Evolutionary conservation across 2,888 invertebrate genomes (phyloP).

Genomic region (Petrolisthes manimaculis): DNA sequence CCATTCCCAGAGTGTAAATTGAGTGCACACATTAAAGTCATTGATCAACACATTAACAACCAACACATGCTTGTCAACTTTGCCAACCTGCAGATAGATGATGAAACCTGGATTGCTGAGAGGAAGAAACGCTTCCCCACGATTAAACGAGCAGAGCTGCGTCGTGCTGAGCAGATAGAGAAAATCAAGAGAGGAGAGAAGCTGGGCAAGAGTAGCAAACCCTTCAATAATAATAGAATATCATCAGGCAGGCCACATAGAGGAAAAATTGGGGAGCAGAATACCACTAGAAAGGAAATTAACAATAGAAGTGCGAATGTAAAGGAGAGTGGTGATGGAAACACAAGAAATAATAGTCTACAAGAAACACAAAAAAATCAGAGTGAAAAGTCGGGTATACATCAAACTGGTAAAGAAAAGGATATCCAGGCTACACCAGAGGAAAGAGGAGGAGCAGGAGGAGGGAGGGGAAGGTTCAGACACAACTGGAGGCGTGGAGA

Average conservation of each 20-base stretch:
- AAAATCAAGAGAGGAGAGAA: conserved; percentile 50
- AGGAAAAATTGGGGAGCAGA: not conserved
- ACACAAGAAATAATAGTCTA: not conserved
- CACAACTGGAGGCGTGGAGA: conserved; percentile 3
- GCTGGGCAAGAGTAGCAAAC: conserved; percentile 42
- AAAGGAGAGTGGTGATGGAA: not conserved
- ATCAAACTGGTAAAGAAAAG: not conserved
- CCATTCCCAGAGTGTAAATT: conserved; percentile 68
- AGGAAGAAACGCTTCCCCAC: conserved; percentile 59
- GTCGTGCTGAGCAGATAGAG: conserved; percentile 54
- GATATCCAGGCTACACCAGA: not conserved
- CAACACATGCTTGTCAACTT: conserved; percentile 69
- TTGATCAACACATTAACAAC: conserved; percentile 70
- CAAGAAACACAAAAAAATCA: not conserved
- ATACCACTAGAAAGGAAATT: not conserved
- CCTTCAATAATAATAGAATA: conserved; percentile 7
- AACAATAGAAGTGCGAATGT: not conserved
- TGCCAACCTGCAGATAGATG: conserved; percentile 54
- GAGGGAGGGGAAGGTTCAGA: not conserved
- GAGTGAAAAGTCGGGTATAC: not conserved
- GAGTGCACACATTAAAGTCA: conserved; percentile 70
- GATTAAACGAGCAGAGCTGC: conserved; percentile 41
- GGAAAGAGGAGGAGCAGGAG: not conserved
- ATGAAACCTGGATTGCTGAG: conserved; percentile 58
- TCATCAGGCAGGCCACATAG: too few relatives aligned